Conservation (phyloP, 2,888 invertebrate species). For the Tinea semifulvella region DNA sequence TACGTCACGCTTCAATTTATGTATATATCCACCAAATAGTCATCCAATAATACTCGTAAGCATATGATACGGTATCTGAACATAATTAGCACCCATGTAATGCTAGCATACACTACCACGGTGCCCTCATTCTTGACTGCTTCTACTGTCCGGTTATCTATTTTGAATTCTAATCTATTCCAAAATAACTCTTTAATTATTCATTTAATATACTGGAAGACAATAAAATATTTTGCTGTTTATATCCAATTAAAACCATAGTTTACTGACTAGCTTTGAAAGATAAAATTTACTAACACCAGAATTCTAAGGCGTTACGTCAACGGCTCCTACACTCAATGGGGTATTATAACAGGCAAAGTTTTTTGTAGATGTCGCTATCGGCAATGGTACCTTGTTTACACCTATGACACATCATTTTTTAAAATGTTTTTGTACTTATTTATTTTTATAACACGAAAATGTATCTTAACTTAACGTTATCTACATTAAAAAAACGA, state of each 20-base stretch:
- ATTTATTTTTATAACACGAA: no score
- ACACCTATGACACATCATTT: no score
- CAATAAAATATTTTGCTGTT: slow-evolving; percentile 33
- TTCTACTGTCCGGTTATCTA: slow-evolving; percentile 16
- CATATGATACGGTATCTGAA: slow-evolving; percentile 25
- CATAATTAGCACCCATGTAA: slow-evolving; percentile 49
- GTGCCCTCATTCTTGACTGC: slow-evolving; percentile 30
- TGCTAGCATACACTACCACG: slow-evolving; percentile 44
- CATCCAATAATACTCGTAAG: slow-evolving; percentile 16
- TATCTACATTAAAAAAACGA: no score
- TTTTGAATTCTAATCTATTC: slow-evolving; percentile 27
- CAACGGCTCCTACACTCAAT: no score
- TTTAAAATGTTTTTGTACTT: no score
- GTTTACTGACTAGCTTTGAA: slow-evolving; percentile 2
- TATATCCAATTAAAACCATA: slow-evolving; percentile 1
- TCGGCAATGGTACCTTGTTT: no score
- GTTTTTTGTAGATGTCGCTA: no score
- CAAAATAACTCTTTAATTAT: slow-evolving; percentile 20
- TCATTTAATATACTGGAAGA: slow-evolving; percentile 50
- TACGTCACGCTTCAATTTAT: background rate
- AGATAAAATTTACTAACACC: background rate
- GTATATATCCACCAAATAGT: background rate
- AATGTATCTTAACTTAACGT: no score
- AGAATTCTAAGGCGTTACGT: no score
- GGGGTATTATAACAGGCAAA: no score